phyloP scores from a whole-genome alignment of 2,888 invertebrate species.

The Aphelenchoides bicaudatus region DNA sequence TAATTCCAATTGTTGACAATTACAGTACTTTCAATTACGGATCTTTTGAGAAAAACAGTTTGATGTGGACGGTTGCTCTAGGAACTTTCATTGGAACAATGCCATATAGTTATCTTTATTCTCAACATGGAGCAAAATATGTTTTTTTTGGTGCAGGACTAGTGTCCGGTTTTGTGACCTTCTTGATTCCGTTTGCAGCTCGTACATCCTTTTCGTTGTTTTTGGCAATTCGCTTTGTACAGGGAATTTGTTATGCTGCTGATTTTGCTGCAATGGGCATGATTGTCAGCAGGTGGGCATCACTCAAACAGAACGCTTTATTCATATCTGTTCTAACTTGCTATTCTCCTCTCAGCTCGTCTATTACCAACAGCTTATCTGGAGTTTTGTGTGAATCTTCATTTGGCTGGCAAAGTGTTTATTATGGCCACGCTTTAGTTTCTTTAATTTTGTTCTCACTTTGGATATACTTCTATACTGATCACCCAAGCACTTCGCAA shows the following conservation, averaged over 20 bases:
- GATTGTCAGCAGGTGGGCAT: conserved; percentile 6
- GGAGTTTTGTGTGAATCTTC: conserved; percentile 26
- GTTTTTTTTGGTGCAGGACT: conserved; percentile 19
- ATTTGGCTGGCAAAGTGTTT: conserved; percentile 35
- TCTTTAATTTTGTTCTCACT: conserved; percentile 25
- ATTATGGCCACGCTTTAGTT: conserved; percentile 30
- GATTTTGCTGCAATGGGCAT: conserved; percentile 15
- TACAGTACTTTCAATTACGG: conserved; percentile 35
- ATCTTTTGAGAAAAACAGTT: conserved; percentile 37
- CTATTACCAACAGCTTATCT: not conserved
- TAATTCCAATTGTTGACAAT: not conserved
- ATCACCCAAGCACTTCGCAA: conserved; percentile 23
- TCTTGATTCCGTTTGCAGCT: conserved; percentile 25
- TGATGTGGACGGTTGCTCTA: conserved; percentile 48
- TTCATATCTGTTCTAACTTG: conserved; percentile 16
- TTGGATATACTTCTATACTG: conserved; percentile 31
- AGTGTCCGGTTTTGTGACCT: conserved; percentile 22
- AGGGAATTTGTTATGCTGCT: not conserved
- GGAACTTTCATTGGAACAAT: conserved; percentile 49
- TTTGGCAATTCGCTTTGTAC: conserved; percentile 23
- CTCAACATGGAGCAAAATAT: conserved; percentile 44
- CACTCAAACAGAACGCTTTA: conserved; percentile 11
- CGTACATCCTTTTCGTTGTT: conserved; percentile 16
- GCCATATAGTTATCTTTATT: conserved; percentile 46
- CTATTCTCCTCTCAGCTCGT: conserved; percentile 13